Base-by-base conservation (phyloP, 1,140 invertebrate species). In the Chrysomallon squamiferum region DNA sequence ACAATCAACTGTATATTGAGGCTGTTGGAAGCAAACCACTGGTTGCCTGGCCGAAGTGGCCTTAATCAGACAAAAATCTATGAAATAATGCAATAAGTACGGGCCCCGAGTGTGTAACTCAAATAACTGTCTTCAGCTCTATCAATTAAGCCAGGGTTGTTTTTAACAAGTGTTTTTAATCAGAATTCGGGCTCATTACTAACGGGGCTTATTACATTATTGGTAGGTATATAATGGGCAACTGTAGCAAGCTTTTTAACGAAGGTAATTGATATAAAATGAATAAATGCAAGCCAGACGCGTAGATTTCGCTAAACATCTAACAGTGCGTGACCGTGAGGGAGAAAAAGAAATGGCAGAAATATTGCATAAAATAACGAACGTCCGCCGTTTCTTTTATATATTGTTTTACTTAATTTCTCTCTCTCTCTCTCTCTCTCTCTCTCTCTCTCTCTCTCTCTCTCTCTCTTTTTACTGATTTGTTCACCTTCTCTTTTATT, bases 81-180 rank as follows among this genome's bases (percentile, higher is more conserved):
- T 54, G 50, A 25, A 54, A 54, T 54, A 54, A 54, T 54, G 50
- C 50, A 54, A 54, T 54, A 54, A 54, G 50, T 20, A 54, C 50
- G 50, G 25, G 29, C 50, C 50, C 22, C n/a, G 50, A 54, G 50
- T 54, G 50, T 27, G 50, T 54, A 54, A 54, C 29, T 54, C 50
- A 54, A 54, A 54, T 54, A 54, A 54, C 50, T 54, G 50, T 54
- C 50, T 54, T 54, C 50, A 11, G 25, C 15, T 30, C 50, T 18
- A 22, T 54, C 50, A 54, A 54, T 54, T 54, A 54, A 54, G 50
- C 29, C 4, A 30, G 50, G 29, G 25, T 54, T 54, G 50, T 54
- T 54, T 54, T 54, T 54, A 54, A 54, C 50, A 54, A 54, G 50
- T 54, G 50, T 54, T 54, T 54, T 54, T 30, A 54, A 54, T 54